Base-by-base conservation (phyloP, 2,113 vertebrate species). In the Oryctolagus cuniculus region DNA sequence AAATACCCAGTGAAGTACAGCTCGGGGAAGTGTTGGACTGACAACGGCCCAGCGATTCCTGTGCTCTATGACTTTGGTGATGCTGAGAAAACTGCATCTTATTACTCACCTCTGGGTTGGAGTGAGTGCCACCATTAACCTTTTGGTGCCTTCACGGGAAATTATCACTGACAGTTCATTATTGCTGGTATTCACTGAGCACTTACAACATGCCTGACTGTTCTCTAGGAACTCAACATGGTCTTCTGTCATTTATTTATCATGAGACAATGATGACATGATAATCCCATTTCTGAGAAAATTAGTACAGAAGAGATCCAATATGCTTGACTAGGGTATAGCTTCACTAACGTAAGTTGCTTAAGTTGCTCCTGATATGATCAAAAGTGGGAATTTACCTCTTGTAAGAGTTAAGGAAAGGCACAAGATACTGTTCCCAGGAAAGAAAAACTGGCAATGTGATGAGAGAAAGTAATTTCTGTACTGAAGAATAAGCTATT, bases 11-110 rank as follows among this genome's bases (percentile, higher is more conserved):
- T 96, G 70, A 97, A 87, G 82, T 96, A 91, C 0, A n/a, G 70
- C 11, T 6, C 0, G 24, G 95, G 97, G 1, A 79, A 1, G 1
- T 97, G 95, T 66, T 25, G 7, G 75, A 83, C 19, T 1, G 77
- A 97, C 75, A 96, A 92, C 0, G 97, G 98, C 63, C 97, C 96
- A 0, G 79, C 51, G 1, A 29, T 95, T 61, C 96, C 96, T 5
- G 64, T 98, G 38, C 89, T 95, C n/a, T 98, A 96, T 36, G 97
- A 98, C 64, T 85, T 49, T 6, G 96, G 97, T 0, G n/a, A 94
- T 75, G 91, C 95, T 36, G 3, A 94, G 58, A 96, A 94, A 82
- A 90, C 85, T 1, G 75, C 87, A 3, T 29, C 72, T 3, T 96
- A 94, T 86, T 96, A 96, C 6, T 96, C 97, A 31, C 95, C 80